A percentile compares a stretch with the other conserved stretches of the same genome.
These are phyloP conservation scores for Drosophila engyochracea DNA, from an alignment of 2,888 invertebrate species.

Conservation along the genomic window DNA sequence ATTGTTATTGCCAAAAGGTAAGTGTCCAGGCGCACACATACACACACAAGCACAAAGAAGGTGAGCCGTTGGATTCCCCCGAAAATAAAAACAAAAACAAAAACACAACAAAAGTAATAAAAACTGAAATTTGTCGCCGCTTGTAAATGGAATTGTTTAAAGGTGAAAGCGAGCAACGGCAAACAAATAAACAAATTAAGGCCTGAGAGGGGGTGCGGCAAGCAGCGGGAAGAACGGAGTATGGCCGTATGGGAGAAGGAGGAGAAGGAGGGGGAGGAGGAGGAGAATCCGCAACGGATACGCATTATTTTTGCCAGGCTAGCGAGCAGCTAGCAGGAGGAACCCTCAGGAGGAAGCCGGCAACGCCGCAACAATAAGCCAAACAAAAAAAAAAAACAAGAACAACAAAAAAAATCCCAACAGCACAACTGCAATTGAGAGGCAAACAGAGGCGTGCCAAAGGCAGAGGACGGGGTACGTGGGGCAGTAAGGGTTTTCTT, in stretches of 20 bases:
- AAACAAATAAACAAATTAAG: slow-evolving; percentile 79
- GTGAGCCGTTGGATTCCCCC: slow-evolving; percentile 1
- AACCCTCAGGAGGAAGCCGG: slow-evolving; percentile 33
- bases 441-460: neutral
- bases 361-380: slow-evolving; percentile 69
- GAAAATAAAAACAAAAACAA: slow-evolving; percentile 24
- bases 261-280: neutral
- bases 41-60: neutral
- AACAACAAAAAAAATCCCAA: slow-evolving; percentile 10
- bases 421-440: slow-evolving; percentile 44
- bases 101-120: slow-evolving; percentile 75
- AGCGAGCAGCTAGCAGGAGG: slow-evolving; percentile 41
- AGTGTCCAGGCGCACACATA: slow-evolving; percentile 30
- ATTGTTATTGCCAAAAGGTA: slow-evolving; percentile 63
- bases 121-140: slow-evolving; percentile 79
- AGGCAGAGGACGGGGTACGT: neutral
- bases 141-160: slow-evolving; percentile 80
- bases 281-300: slow-evolving; percentile 77
- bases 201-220: slow-evolving; percentile 16
- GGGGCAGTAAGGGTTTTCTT: slow-evolving; percentile 1
- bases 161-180: slow-evolving; percentile 69
- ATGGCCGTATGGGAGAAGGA: neutral
- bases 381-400: slow-evolving; percentile 12
- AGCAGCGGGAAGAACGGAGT: neutral
- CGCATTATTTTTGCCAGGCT: slow-evolving; percentile 75